These are phyloP conservation scores for Rhodophaea formosa DNA, from an alignment of 2,888 invertebrate genomes.

Conservation along the genomic window DNA sequence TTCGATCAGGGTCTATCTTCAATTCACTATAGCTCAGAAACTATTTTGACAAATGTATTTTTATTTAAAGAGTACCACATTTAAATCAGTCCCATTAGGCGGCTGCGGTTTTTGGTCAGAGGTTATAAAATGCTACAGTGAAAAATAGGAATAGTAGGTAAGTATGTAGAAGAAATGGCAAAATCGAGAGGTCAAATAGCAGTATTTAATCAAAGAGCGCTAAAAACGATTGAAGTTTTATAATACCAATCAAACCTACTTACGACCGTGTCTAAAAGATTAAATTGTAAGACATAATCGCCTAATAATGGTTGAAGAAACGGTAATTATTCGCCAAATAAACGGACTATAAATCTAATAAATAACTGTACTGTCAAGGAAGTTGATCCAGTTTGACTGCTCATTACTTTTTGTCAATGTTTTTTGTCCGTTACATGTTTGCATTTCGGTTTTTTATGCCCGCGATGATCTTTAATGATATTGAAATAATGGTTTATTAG, in stretches of 20 bases:
- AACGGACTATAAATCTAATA: conserved; percentile 48
- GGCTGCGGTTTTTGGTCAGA: too few relatives aligned
- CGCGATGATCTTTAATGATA: conserved; percentile 63
- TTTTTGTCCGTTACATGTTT: conserved; percentile 45
- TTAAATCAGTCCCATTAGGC: too few relatives aligned
- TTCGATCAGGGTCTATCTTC: too few relatives aligned
- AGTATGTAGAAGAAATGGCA: too few relatives aligned
- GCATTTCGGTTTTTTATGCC: conserved; percentile 48
- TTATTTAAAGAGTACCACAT: too few relatives aligned
- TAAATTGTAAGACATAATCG: conserved; percentile 21
- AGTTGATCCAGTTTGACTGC: conserved; percentile 55
- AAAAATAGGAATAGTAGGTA: too few relatives aligned
- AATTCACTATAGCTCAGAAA: too few relatives aligned
- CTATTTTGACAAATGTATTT: too few relatives aligned
- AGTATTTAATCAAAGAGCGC: neutral
- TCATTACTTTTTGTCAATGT: conserved; percentile 46
- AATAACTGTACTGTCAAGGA: conserved; percentile 62
- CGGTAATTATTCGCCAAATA: conserved; percentile 33
- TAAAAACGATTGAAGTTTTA: neutral
- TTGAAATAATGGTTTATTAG: conserved; percentile 58
- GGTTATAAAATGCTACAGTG: too few relatives aligned
- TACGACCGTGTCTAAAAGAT: conserved; percentile 2
- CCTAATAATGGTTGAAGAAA: conserved; percentile 24
- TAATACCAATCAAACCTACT: conserved; percentile 10
- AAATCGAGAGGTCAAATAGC: neutral